Conservation (phyloP, 2,797 vertebrate genomes). For the Hypotaenidia philippensis region DNA sequence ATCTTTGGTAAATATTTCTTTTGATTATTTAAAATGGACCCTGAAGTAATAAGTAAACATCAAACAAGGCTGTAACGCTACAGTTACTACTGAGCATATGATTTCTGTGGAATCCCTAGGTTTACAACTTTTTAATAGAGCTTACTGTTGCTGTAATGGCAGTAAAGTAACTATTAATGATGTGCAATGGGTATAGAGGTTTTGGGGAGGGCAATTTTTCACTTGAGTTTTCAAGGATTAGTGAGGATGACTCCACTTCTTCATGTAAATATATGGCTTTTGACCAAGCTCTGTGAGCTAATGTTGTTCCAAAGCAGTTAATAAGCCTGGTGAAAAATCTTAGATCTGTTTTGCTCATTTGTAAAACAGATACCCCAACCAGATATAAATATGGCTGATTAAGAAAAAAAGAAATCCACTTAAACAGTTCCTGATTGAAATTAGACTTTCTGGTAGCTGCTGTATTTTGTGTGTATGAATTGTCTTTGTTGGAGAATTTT, state of each 20-base stretch:
- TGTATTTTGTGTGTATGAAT: neutral
- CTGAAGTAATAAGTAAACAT: neutral
- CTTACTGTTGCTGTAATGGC: neutral
- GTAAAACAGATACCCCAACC: neutral
- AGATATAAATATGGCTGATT: neutral
- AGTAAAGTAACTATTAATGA: neutral
- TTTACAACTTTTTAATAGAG: neutral
- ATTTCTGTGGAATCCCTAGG: neutral
- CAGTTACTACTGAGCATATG: neutral
- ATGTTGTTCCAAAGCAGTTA: neutral
- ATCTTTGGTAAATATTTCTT: slow-evolving; percentile 89
- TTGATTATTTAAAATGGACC: neutral
- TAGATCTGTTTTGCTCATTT: neutral
- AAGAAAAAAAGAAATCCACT: neutral
- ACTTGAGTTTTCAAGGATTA: neutral
- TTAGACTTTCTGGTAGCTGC: neutral
- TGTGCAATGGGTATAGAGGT: neutral
- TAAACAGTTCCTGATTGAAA: neutral
- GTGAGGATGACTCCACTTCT: neutral
- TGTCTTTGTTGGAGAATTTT: neutral
- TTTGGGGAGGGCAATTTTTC: neutral
- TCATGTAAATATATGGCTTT: neutral
- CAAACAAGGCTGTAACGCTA: neutral
- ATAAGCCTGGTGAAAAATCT: neutral
- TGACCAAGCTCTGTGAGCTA: neutral